These are phyloP conservation scores for Drosophila grimshawi DNA, from an alignment of 1,140 invertebrate species.

Conservation along the genomic window DNA sequence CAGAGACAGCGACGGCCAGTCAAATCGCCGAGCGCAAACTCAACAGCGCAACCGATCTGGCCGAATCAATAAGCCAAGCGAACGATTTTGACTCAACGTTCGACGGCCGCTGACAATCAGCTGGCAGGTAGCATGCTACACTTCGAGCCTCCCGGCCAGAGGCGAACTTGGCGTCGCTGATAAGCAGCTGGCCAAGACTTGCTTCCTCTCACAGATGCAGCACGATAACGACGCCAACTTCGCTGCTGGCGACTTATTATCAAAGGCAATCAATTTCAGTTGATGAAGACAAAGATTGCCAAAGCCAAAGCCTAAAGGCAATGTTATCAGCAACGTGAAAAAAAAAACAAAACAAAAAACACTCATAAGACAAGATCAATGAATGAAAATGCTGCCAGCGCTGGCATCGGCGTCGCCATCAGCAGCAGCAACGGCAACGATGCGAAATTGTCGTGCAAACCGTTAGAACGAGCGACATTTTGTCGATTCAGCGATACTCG, in stretches of 20 bases:
- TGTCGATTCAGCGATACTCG: conserved; percentile 15
- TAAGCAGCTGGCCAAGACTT: conserved; percentile 13
- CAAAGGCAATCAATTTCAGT: conserved; percentile 48
- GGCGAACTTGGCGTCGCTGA: not conserved
- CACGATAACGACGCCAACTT: not conserved
- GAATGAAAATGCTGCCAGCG: conserved; percentile 41
- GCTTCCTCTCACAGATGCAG: conserved; percentile 3
- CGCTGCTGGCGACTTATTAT: conserved; percentile 23
- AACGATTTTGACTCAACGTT: conserved; percentile 10
- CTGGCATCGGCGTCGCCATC: not conserved
- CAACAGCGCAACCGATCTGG: conserved; percentile 31
- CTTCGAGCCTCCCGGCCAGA: conserved; percentile 32
- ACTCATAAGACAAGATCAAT: conserved; percentile 34
- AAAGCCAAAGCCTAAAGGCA: conserved; percentile 14
- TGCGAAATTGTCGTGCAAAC: conserved; percentile 33
- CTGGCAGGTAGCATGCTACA: conserved; percentile 13
- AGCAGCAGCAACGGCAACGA: not conserved
- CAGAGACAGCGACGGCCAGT: conserved; percentile 2
- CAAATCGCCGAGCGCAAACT: conserved; percentile 21
- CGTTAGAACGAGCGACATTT: conserved; percentile 56
- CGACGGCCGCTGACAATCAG: conserved; percentile 5
- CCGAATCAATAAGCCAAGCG: conserved; percentile 48
- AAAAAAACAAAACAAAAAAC: conserved; percentile 7
- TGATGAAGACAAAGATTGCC: not conserved
- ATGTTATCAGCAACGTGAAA: not conserved